Conservation (phyloP, 1,140 invertebrate species). For the Saccostrea cuccullata region DNA sequence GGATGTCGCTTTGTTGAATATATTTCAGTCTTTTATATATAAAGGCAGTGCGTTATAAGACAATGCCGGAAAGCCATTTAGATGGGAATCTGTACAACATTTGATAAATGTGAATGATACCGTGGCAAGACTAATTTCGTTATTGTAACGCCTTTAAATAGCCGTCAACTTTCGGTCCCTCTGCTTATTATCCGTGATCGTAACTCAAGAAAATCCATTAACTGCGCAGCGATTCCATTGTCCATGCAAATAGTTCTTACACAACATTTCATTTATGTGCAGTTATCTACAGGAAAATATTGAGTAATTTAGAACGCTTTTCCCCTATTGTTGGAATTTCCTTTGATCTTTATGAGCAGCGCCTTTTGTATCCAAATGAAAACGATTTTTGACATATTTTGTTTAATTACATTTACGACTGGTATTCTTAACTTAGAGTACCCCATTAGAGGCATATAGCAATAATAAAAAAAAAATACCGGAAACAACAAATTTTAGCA, state of each 20-base stretch:
- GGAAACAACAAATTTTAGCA: no score
- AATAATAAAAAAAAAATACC: no score
- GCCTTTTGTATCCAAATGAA: neutral
- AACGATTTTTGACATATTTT: no score
- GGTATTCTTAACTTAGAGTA: no score
- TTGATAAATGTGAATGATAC: slow-evolving; percentile 22
- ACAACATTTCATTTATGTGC: neutral
- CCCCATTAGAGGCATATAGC: no score
- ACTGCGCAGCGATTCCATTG: slow-evolving; percentile 4
- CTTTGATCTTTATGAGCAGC: neutral
- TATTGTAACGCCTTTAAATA: neutral
- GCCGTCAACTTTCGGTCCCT: neutral
- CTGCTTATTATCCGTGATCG: neutral
- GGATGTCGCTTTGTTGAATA: no score
- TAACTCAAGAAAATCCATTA: neutral
- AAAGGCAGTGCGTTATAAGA: neutral
- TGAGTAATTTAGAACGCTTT: neutral
- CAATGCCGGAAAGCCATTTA: neutral
- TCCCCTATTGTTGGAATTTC: neutral
- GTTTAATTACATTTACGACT: no score
- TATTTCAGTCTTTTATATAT: neutral
- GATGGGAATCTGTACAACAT: neutral
- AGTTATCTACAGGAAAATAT: no score
- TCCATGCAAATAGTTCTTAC: neutral
- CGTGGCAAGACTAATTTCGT: neutral